Base-by-base conservation (phyloP, 37 sponge, comb jelly and placozoan genomes). In the Chondrosia reniformis region DNA sequence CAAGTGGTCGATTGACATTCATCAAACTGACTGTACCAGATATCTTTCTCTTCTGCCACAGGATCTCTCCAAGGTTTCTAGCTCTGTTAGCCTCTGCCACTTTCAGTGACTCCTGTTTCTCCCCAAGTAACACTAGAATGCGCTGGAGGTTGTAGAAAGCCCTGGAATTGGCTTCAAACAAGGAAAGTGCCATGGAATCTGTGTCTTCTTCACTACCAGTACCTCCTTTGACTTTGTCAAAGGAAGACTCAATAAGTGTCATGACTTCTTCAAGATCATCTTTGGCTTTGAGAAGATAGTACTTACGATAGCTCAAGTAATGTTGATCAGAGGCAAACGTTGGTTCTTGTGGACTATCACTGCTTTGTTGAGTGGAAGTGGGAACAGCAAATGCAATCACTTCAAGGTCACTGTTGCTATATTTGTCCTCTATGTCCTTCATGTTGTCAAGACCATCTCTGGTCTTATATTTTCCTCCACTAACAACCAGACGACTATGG, bases 41-140 rank as follows among this genome's bases (percentile, higher is more conserved):
- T n/a, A n/a, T n/a, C 57, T 45, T 37, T 33, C 65, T 85, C 44
- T 65, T 76, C 62, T 79, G 75, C 55, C 85, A 75, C 79, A 90
- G 32, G 6, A 86, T 55, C 43, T 90, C 91, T 2, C 91, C 91
- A n/a, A 90, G 78, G 25, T 87, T 90, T 10, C 91, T 63, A 21
- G 87, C 84, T 42, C 91, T 46, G 74, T 75, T 67, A 46, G 79
- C 80, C 52, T 90, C 91, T 19, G 87, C 91, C 9, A 80, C 43
- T 2, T 52, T 19, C 30, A 90, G 65, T 5, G 91, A 83, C 21
- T 55, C 42, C 9, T 83, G 46, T n/a, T 24, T 72, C 25, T 83
- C 66, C 7, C 81, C 74, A 0, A 83, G 80, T 10, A 38, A 33
- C 31, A 80, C 80, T 4, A 86, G 72, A 41, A 83, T 79, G 56